A percentile compares a stretch with the other conserved stretches of the same genome.
Evolutionary conservation across 2,888 invertebrate genomes (phyloP).

Genomic region (Theretra japonica): DNA sequence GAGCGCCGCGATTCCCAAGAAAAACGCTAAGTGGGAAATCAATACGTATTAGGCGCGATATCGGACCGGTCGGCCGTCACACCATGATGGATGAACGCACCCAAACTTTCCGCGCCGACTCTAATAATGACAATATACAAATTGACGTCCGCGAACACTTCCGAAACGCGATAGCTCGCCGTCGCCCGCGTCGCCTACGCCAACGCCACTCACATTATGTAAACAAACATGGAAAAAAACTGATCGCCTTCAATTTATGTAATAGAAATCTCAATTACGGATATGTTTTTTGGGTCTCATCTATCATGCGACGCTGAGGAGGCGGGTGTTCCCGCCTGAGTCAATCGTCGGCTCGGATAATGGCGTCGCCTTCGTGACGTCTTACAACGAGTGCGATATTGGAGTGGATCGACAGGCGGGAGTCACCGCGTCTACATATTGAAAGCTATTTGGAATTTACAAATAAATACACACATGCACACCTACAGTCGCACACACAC

Average conservation of each 20-base stretch:
- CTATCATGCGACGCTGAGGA: conserved; percentile 75
- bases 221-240: conserved; percentile 80
- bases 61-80: conserved; percentile 81
- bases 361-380: conserved; percentile 75
- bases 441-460: conserved; percentile 82
- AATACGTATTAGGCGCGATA: conserved; percentile 85
- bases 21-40: conserved; percentile 85
- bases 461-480: conserved; percentile 81
- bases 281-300: conserved; percentile 81
- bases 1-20: conserved; percentile 81
- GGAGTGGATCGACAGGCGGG: conserved; percentile 81
- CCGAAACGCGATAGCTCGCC: conserved; percentile 78
- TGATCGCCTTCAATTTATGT: conserved; percentile 79
- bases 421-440: conserved; percentile 80
- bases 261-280: conserved; percentile 84
- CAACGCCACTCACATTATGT: conserved; percentile 79
- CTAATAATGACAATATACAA: conserved; percentile 85
- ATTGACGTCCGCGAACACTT: conserved; percentile 81
- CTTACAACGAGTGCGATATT: conserved; percentile 77
- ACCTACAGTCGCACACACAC: conserved; percentile 41
- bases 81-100: conserved; percentile 82
- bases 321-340: conserved; percentile 67
- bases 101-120: conserved; percentile 75
- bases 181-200: conserved; percentile 52
- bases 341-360: conserved; percentile 77